These are phyloP conservation scores for Drosophila mimica DNA, from an alignment of 2,888 invertebrate species.

Conservation along the genomic window DNA sequence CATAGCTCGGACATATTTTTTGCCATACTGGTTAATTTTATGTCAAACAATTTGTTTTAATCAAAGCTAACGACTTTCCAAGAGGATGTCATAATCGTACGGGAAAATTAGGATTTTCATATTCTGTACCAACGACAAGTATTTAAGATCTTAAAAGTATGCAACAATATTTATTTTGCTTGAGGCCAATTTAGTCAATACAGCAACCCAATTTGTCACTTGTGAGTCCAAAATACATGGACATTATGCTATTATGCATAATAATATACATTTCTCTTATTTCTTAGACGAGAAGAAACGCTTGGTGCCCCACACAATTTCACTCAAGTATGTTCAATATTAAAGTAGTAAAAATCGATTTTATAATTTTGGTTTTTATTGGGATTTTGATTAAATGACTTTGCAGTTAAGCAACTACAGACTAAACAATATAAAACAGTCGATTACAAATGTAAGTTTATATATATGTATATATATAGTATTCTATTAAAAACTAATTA, in stretches of 20 bases:
- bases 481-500: constrained; percentile 27
- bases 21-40: background rate
- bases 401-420: constrained; percentile 34
- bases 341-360: background rate
- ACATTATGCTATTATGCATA: background rate
- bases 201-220: background rate
- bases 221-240: background rate
- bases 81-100: background rate
- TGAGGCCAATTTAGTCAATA: background rate
- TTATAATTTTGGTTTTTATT: constrained; percentile 8
- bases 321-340: background rate
- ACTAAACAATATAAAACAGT: constrained; percentile 62
- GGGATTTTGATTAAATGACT: constrained; percentile 62
- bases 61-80: background rate
- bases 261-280: background rate
- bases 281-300: background rate
- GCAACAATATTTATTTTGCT: background rate
- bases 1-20: background rate
- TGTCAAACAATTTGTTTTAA: background rate
- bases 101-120: background rate
- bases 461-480: constrained; percentile 13
- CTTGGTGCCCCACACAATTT: background rate
- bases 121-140: background rate
- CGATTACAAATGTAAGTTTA: constrained; percentile 47
- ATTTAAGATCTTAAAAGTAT: background rate